Evolutionary conservation across 2,888 invertebrate genomes (phyloP).

Genomic region (Eucera pruinosa): DNA sequence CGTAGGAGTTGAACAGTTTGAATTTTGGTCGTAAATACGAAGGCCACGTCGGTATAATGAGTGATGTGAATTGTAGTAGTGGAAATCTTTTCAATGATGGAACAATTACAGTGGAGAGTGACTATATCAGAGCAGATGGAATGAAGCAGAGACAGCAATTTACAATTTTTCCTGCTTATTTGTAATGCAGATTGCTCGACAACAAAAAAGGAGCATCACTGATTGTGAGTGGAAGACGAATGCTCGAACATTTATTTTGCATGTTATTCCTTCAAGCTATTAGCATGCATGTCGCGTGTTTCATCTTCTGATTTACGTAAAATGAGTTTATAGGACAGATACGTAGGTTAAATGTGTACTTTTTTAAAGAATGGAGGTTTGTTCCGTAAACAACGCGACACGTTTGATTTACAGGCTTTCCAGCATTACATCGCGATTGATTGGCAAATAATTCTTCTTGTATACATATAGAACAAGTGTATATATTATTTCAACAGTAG

Average conservation of each 20-base stretch:
- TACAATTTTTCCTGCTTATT: not conserved
- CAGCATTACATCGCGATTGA: no score
- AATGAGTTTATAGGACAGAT: not conserved
- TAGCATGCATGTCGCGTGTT: not conserved
- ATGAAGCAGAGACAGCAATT: not conserved
- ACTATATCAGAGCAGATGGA: no score
- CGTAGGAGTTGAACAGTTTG: conserved; percentile 1
- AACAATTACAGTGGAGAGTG: conserved; percentile 4
- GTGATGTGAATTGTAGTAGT: not conserved
- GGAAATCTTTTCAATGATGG: conserved; percentile 2
- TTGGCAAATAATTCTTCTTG: no score
- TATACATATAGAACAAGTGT: no score
- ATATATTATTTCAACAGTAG: no score
- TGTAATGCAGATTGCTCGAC: not conserved
- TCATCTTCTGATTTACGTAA: not conserved
- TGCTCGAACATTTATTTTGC: not conserved
- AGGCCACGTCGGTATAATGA: not conserved
- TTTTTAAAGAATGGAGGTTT: not conserved
- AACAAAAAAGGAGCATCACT: no score
- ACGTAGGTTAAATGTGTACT: not conserved
- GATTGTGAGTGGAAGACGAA: no score
- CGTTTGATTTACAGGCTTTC: not conserved
- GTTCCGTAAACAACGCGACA: not conserved
- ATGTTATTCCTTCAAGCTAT: not conserved
- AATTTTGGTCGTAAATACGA: no score